Percentiles rank a stretch among this genome's conserved stretches.
These are phyloP conservation scores for Drosophila kikkawai DNA, from an alignment of 1,140 invertebrate species.

Conservation along the genomic window DNA sequence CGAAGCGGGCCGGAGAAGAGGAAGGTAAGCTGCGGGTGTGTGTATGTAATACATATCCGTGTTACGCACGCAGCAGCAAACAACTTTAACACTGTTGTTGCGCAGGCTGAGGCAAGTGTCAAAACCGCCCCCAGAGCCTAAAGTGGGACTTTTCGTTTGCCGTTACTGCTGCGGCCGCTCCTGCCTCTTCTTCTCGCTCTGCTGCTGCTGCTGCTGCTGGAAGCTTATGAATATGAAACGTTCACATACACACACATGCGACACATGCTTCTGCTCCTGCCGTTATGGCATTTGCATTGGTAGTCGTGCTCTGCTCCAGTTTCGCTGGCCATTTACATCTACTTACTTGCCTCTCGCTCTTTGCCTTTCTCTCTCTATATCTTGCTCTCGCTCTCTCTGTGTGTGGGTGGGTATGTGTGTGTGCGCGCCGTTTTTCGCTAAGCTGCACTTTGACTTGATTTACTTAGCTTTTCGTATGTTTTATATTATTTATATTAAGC, in stretches of 20 bases:
- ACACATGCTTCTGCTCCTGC: conserved; percentile 36
- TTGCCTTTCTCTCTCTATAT: conserved; percentile 26
- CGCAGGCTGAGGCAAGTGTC: conserved; percentile 68
- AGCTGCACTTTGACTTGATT: conserved; percentile 56
- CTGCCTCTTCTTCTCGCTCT: conserved; percentile 13
- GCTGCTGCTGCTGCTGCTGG: conserved; percentile 36
- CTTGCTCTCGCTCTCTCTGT: conserved; percentile 7
- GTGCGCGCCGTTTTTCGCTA: conserved; percentile 63
- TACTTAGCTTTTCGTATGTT: conserved; percentile 33
- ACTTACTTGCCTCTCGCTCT: conserved; percentile 51
- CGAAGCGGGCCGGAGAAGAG: conserved; percentile 6
- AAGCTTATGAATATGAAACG: conserved; percentile 76
- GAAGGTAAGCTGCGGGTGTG: conserved; percentile 39
- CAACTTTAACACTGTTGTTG: conserved; percentile 75
- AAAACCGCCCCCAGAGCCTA: conserved; percentile 79
- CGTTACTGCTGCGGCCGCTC: conserved; percentile 30
- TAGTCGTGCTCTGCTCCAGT: conserved; percentile 63
- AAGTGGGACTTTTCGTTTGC: conserved; percentile 72
- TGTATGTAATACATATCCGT: conserved; percentile 42
- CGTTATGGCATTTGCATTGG: conserved; percentile 16
- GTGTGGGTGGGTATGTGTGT: conserved; percentile 27
- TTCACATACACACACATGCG: conserved; percentile 41
- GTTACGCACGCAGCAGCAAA: conserved; percentile 78
- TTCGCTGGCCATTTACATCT: conserved; percentile 64
- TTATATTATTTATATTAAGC: conserved; percentile 49